Evolutionary conservation across 2,888 invertebrate genomes (phyloP), one percentile per base, ranked within the genome.

Genomic region (Brachyopa scutellaris): DNA sequence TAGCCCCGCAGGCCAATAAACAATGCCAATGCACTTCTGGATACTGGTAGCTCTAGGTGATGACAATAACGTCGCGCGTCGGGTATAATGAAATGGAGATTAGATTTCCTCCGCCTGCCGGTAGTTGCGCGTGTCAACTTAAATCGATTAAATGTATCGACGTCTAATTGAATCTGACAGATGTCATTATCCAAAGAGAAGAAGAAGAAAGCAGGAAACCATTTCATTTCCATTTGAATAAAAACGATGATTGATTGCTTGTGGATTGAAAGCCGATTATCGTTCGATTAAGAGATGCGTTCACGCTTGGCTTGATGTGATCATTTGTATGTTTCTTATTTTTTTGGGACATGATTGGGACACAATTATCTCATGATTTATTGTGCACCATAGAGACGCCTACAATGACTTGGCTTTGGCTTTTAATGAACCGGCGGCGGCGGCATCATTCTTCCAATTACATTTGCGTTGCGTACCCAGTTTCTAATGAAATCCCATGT

Each of bases 151-250:
- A 69, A 38, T 59, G 38, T 45, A 64, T 70, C 45, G 77, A 61
- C 51, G 57, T 47, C 53, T 82, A 82, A 82, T 82, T 82, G 82
- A 82, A 82, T 77, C 70, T 53, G 82, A 82, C 77, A 77, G 82
- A 82, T 66, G 76, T 76, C 80, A 69, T 38, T 59, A 23, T 13
- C 23, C 19, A n/a, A 13, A 42, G 33, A 62, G 23, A 17, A 45
- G 47, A 29, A 40, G 53, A 17, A 33, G 21, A 36, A 36, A 7
- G 15, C 1, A 45, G 1, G 5, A 36, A 13, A 8, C 9, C 13
- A 11, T 17, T 8, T 13, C 15, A 11, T 64, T 78, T 72, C 64
- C 64, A 26, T 36, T 29, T 23, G 59, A 59, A 33, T 51, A 11
- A 38, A 82, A 82, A 70, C 61, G 77, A 82, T 82, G 82, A 82